Evolutionary conservation across 2,888 invertebrate genomes (phyloP), one percentile per base, ranked within the genome.

Genomic region (Ormyrus rosae): DNA sequence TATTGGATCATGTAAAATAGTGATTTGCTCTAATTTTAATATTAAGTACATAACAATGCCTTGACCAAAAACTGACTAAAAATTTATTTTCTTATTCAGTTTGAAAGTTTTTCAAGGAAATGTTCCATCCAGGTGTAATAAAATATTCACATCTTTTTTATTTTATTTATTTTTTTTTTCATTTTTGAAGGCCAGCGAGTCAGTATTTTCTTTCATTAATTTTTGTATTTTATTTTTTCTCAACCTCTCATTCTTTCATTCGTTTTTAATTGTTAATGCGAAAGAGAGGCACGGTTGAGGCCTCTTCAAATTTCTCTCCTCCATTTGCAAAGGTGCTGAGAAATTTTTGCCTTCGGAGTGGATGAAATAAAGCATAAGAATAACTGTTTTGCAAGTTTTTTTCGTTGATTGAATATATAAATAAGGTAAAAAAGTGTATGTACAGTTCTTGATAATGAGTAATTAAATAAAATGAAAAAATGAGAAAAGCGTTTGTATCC

Each of bases 381-480:
- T 73, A 75, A 74, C 56, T 80, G 80, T 80, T 80, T 82, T 80
- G 78, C 82, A 78, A 78, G 65, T 77, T 75, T 73, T 65, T 82
- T 78, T 78, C 65, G 77, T 80, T 82, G 77, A 69, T 80, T 80
- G 71, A 82, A 82, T 78, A 76, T 80, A 77, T 79, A 76, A 67
- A 82, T 82, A 79, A 82, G 78, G 79, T 76, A 65, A 68, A 81
- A 68, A 82, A 55, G 77, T 77, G 74, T 78, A 82, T 82, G 80
- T 82, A 80, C 80, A 82, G 82, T 82, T 79, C 79, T 82, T 82
- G 79, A 78, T 80, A 77, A 78, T 78, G 70, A 79, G 45, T 80
- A 71, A 80, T 71, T 73, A 75, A 69, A 73, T 64, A 69, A 46
- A 71, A 34, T 34, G 34, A 34, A 70, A 68, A 19, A 69, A 70